Conservation (phyloP, 1,140 invertebrate genomes). For the Linepithema humile region DNA sequence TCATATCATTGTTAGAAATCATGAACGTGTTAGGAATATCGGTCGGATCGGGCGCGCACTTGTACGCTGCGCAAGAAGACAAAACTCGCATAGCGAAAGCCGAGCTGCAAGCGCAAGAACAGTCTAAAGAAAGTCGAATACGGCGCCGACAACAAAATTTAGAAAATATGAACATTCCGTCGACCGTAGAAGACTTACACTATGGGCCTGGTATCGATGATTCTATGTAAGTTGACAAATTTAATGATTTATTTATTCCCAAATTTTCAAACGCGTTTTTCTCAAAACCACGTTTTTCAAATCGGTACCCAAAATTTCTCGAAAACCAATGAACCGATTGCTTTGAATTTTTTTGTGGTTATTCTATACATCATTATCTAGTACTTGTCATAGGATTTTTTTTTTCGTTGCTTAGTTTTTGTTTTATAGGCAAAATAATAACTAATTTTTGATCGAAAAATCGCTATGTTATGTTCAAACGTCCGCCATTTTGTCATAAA, state of each 20-base stretch:
- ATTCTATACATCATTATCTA: conserved; percentile 12
- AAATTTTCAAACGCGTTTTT: neutral
- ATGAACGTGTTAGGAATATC: neutral
- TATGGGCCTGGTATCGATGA: neutral
- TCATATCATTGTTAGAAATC: neutral
- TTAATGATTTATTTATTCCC: neutral
- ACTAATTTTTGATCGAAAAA: neutral
- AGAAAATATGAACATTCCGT: neutral
- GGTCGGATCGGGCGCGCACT: neutral
- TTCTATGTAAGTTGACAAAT: neutral
- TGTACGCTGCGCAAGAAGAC: neutral
- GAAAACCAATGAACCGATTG: neutral
- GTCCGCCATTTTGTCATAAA: neutral
- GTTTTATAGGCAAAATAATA: neutral
- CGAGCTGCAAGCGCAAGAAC: neutral
- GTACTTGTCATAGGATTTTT: neutral
- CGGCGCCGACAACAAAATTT: neutral
- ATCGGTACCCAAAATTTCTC: neutral
- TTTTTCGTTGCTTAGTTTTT: neutral
- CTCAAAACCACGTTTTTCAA: neutral
- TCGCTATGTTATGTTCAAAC: neutral
- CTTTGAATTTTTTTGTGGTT: neutral
- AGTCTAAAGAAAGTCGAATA: neutral
- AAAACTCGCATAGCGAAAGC: neutral
- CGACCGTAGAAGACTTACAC: neutral